phyloP scores from a whole-genome alignment of 2,113 vertebrate genomes.

The Gallinago media region DNA sequence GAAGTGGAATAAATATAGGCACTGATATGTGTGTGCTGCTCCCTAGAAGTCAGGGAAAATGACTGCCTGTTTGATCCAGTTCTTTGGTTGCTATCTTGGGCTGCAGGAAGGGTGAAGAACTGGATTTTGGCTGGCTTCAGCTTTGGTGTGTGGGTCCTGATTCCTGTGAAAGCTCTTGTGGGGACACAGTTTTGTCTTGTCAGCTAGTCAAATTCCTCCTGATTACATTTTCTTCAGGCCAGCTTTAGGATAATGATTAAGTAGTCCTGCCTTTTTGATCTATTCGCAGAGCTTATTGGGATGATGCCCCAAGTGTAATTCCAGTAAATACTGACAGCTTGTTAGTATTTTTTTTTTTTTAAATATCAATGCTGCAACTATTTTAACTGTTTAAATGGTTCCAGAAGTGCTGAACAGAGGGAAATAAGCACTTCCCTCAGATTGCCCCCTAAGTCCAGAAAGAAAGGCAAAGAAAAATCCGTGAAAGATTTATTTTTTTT shows the following conservation, averaged over 20 bases:
- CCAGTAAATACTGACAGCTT: background rate
- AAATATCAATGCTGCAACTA: background rate
- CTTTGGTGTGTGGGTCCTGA: background rate
- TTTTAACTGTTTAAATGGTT: conserved; percentile 14
- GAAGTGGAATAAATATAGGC: background rate
- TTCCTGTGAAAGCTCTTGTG: background rate
- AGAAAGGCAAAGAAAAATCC: no score
- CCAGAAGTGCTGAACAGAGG: background rate
- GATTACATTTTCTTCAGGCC: background rate
- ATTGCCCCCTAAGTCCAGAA: no score
- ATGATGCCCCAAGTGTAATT: conserved; percentile 25
- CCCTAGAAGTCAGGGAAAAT: background rate
- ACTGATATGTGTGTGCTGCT: background rate
- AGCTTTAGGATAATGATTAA: conserved; percentile 2
- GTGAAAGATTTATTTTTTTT: no score
- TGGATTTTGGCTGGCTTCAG: background rate
- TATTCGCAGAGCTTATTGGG: background rate
- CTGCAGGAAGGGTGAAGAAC: background rate
- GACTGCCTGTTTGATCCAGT: background rate
- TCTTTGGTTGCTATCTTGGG: background rate
- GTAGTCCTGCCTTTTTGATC: conserved; percentile 18
- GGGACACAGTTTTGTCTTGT: background rate
- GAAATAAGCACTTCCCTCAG: background rate
- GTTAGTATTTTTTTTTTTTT: background rate
- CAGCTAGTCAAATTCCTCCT: background rate